These are phyloP conservation scores for Hyposmocoma kahamanoa DNA, from an alignment of 1,140 invertebrate species.

Conservation along the genomic window DNA sequence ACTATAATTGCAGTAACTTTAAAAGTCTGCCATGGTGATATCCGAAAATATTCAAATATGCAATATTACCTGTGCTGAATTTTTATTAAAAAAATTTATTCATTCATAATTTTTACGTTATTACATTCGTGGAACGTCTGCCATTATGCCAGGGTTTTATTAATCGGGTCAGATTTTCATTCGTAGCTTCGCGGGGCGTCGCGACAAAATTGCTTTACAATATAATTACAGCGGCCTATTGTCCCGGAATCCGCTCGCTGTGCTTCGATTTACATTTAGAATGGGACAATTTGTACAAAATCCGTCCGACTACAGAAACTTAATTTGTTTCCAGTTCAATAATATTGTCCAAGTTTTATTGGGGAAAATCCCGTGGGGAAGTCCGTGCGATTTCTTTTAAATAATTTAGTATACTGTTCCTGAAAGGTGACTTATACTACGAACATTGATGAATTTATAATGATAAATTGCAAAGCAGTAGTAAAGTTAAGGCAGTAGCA, in stretches of 20 bases:
- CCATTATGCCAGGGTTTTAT: slow-evolving; percentile 23
- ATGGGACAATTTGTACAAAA: slow-evolving; percentile 36
- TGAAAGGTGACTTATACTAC: too few species aligned
- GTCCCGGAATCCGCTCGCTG: slow-evolving; percentile 32
- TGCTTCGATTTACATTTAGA: slow-evolving; percentile 57
- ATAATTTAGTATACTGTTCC: too few species aligned
- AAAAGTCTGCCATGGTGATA: neutral
- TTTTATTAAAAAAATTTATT: slow-evolving; percentile 6
- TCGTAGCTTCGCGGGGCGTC: slow-evolving; percentile 19
- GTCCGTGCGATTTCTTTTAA: too few species aligned
- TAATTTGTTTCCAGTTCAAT: slow-evolving; percentile 6
- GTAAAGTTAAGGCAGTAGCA: neutral
- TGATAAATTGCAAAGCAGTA: too few species aligned
- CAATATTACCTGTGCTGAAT: neutral
- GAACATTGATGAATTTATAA: too few species aligned
- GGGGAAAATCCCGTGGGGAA: too few species aligned
- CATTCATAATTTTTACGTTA: slow-evolving; percentile 34
- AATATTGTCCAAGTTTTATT: neutral
- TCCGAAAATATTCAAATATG: neutral
- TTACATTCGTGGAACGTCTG: slow-evolving; percentile 16
- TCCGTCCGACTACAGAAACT: slow-evolving; percentile 1
- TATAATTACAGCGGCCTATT: slow-evolving; percentile 57
- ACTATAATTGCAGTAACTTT: neutral
- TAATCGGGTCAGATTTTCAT: slow-evolving; percentile 39
- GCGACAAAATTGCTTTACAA: slow-evolving; percentile 59